phyloP scores from a whole-genome alignment of 2,113 vertebrate genomes.

The Phrynosoma blainvillii region DNA sequence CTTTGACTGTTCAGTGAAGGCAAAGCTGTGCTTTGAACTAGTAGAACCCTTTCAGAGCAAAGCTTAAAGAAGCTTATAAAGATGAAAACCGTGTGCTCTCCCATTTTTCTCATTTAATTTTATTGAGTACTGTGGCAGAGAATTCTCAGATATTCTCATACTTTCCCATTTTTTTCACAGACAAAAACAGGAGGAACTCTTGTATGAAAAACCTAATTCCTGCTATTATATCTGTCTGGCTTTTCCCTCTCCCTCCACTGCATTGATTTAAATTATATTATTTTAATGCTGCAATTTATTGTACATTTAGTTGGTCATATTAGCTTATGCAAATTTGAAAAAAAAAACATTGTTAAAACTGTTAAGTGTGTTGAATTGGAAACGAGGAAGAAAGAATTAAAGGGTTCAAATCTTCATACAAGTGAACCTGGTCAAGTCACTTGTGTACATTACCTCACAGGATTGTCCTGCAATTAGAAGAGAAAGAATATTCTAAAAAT shows the following conservation, averaged over 20 bases:
- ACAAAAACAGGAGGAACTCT: not conserved
- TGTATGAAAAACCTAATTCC: not conserved
- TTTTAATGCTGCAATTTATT: not conserved
- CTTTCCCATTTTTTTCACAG: not conserved
- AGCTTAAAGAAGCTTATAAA: constrained; percentile 59
- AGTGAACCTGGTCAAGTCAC: too few relatives aligned
- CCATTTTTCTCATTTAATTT: constrained; percentile 54
- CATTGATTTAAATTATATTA: not conserved
- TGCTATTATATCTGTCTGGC: not conserved
- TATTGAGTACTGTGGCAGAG: constrained; percentile 11
- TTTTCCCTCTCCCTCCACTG: too few relatives aligned
- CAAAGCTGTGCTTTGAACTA: constrained; percentile 55
- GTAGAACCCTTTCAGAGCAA: constrained; percentile 55
- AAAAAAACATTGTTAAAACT: not conserved
- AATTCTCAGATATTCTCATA: constrained; percentile 3
- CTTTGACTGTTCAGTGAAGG: constrained; percentile 53
- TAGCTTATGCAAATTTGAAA: not conserved
- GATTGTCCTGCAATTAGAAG: too few relatives aligned
- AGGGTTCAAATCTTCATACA: too few relatives aligned
- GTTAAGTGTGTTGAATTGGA: too few relatives aligned
- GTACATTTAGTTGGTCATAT: not conserved
- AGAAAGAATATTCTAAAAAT: too few relatives aligned
- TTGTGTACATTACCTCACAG: too few relatives aligned
- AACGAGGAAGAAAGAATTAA: too few relatives aligned
- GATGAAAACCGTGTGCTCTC: constrained; percentile 53